A percentile compares a stretch with the other conserved stretches of the same genome.
These are phyloP conservation scores for Caranx melampygus DNA, from an alignment of 2,113 vertebrate genomes.

Conservation along the genomic window DNA sequence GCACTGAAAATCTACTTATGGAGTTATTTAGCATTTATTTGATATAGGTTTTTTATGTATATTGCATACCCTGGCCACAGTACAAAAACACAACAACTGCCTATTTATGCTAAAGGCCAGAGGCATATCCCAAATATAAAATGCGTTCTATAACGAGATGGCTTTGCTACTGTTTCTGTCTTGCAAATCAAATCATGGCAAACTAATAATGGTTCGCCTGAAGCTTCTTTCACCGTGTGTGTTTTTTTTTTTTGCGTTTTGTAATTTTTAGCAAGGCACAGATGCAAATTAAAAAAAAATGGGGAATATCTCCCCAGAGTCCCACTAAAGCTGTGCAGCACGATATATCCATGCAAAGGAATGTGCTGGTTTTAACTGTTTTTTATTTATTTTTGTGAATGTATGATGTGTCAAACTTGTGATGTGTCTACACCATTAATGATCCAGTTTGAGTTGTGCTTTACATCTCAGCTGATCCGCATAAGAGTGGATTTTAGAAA, in stretches of 20 bases:
- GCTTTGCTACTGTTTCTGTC: constrained; percentile 49
- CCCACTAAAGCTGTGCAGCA: constrained; percentile 16
- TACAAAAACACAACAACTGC: constrained; percentile 15
- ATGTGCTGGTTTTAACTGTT: background rate
- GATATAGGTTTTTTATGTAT: constrained; percentile 5
- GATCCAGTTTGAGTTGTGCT: constrained; percentile 51
- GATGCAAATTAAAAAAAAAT: constrained; percentile 42
- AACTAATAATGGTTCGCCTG: constrained; percentile 61
- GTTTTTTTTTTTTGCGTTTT: constrained; percentile 14
- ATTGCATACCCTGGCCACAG: background rate
- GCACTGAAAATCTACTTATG: background rate
- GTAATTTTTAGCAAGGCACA: constrained; percentile 25
- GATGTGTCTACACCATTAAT: constrained; percentile 45
- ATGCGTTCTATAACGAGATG: constrained; percentile 44
- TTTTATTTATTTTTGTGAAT: background rate
- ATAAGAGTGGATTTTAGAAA: constrained; percentile 58
- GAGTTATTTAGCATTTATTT: background rate
- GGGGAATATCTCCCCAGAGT: constrained; percentile 41
- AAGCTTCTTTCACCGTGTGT: constrained; percentile 39
- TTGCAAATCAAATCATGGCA: constrained; percentile 57
- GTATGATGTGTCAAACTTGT: constrained; percentile 24
- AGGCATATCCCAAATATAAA: constrained; percentile 45
- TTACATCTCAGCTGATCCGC: constrained; percentile 48
- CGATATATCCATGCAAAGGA: constrained; percentile 13
- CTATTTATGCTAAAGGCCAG: constrained; percentile 34